Conservation (phyloP, 2,113 vertebrate genomes). For the Haemorhous mexicanus region DNA sequence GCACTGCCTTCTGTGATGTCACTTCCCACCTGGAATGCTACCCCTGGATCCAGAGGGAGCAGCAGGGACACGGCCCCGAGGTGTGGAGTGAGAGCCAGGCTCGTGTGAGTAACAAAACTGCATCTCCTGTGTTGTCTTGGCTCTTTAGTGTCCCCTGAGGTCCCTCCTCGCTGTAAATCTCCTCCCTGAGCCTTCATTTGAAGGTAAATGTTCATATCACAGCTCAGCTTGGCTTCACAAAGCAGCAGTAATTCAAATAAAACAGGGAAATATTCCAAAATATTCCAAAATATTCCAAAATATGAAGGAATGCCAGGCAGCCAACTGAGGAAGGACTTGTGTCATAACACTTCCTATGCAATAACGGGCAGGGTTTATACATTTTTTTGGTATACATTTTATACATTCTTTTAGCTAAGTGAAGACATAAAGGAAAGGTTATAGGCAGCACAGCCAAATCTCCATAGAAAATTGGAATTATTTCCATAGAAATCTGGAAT, state of each 20-base stretch:
- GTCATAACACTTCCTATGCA: rapidly evolving
- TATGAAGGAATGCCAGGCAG: background rate
- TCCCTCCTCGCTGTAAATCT: background rate
- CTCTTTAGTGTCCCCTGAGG: rapidly evolving
- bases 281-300: background rate
- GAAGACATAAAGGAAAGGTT: background rate
- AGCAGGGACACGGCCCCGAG: slow-evolving; percentile 15
- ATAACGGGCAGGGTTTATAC: background rate
- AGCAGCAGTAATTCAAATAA: background rate
- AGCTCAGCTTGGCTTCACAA: background rate
- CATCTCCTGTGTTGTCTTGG: rapidly evolving
- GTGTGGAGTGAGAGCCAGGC: slow-evolving; percentile 73
- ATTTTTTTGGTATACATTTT: background rate
- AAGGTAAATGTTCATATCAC: background rate
- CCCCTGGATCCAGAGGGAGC: slow-evolving; percentile 70
- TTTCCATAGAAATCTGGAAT: background rate
- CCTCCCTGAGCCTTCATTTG: background rate
- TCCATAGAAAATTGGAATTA: background rate
- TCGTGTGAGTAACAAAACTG: slow-evolving; percentile 70
- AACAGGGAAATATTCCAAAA: background rate
- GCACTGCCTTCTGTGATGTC: slow-evolving; percentile 84
- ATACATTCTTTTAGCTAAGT: background rate
- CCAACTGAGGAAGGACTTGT: background rate
- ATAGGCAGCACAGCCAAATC: background rate
- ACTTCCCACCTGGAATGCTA: slow-evolving; percentile 70